These are phyloP conservation scores for Malurus alboscapulatus DNA, from an alignment of 2,113 vertebrate species.

Conservation along the genomic window DNA sequence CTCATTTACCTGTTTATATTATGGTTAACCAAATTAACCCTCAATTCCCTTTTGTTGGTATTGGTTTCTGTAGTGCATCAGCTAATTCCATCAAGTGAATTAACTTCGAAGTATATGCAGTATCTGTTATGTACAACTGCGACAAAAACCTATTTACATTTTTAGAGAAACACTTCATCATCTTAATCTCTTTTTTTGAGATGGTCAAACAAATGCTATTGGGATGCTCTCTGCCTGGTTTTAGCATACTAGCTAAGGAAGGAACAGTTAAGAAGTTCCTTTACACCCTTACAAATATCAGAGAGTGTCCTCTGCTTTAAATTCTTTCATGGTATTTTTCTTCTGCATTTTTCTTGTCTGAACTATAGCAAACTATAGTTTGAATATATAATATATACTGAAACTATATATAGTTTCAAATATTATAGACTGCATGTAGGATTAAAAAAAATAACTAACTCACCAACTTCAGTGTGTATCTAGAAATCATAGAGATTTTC, in stretches of 20 bases:
- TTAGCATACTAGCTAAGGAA: not conserved
- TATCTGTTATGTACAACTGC: not conserved
- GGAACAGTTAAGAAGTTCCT: not conserved
- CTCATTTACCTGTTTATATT: not conserved
- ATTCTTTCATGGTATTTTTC: not conserved
- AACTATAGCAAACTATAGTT: not conserved
- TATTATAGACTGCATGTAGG: not conserved
- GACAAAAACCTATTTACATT: not conserved
- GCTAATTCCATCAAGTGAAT: not conserved
- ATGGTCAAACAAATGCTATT: not conserved
- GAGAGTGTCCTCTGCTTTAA: not conserved
- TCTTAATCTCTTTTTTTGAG: not conserved
- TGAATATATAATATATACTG: too few species aligned
- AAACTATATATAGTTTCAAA: not conserved
- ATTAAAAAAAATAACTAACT: not conserved
- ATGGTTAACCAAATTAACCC: not conserved
- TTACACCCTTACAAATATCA: not conserved
- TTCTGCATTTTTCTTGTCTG: not conserved
- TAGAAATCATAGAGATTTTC: not conserved
- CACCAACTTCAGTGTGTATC: not conserved
- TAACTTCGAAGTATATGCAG: not conserved
- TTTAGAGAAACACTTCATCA: not conserved
- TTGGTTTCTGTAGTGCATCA: not conserved
- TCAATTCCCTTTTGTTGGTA: not conserved
- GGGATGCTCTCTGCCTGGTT: not conserved